These are phyloP conservation scores for Drosophila falleni DNA, from an alignment of 2,888 invertebrate genomes.

Conservation along the genomic window DNA sequence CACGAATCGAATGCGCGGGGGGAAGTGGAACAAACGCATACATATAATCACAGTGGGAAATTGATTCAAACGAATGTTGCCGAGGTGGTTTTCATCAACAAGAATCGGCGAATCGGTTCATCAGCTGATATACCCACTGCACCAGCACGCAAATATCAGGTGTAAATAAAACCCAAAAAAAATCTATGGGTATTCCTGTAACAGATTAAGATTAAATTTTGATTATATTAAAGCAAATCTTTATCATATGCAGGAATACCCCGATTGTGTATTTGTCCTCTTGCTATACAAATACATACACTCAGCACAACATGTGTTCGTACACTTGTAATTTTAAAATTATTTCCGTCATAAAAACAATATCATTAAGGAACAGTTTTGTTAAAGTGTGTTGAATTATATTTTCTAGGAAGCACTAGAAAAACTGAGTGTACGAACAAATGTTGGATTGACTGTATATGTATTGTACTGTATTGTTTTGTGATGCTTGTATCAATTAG, in stretches of 20 bases:
- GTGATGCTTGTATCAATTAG: conserved; percentile 42
- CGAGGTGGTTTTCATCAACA: conserved; percentile 65
- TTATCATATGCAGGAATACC: too few species aligned
- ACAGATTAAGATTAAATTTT: too few species aligned
- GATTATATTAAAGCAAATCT: too few species aligned
- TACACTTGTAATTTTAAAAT: background rate
- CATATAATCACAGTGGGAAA: conserved; percentile 82
- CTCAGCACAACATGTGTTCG: background rate
- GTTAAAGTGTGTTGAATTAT: too few species aligned
- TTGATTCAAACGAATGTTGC: conserved; percentile 69
- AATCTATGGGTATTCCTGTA: too few species aligned
- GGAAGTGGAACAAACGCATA: conserved; percentile 71
- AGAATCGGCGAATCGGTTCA: conserved; percentile 10
- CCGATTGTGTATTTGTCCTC: too few species aligned
- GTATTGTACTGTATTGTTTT: too few species aligned
- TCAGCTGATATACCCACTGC: conserved; percentile 11
- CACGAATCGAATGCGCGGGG: conserved; percentile 65
- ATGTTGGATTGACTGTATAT: background rate
- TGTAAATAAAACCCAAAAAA: conserved; percentile 25
- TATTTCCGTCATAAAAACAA: too few species aligned
- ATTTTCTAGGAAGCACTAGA: background rate
- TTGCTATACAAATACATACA: conserved; percentile 5
- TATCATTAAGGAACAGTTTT: too few species aligned
- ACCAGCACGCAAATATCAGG: conserved; percentile 54
- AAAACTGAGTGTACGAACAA: background rate